Evolutionary conservation across 2,888 invertebrate species (phyloP).

Genomic region (Thereva nobilitata): DNA sequence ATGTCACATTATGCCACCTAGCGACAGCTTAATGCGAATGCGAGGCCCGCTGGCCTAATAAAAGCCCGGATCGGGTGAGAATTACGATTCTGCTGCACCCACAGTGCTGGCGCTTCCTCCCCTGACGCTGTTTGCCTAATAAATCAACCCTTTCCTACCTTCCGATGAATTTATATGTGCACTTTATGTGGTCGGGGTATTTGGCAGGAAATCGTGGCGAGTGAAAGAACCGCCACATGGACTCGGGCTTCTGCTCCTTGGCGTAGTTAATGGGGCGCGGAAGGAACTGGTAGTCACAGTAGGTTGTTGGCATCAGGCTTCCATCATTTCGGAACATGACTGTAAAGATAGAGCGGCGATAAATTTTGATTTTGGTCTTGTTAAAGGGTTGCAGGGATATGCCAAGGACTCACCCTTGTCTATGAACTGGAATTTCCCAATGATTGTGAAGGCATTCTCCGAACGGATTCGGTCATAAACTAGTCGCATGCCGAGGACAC

Average conservation of each 20-base stretch:
- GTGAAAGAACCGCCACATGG: slow-evolving; percentile 77
- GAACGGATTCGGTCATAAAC: slow-evolving; percentile 30
- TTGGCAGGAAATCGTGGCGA: slow-evolving; percentile 95
- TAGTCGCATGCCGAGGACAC: slow-evolving; percentile 38
- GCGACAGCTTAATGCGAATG: too few species aligned
- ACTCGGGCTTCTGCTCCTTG: slow-evolving; percentile 54
- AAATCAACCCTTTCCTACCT: slow-evolving; percentile 61
- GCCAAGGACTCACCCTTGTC: slow-evolving; percentile 48
- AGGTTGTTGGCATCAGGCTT: slow-evolving; percentile 73
- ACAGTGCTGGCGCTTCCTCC: neutral
- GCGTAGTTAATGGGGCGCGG: slow-evolving; percentile 56
- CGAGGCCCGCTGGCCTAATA: too few species aligned
- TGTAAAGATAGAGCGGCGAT: slow-evolving; percentile 57
- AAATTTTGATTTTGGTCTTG: neutral
- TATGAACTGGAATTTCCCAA: slow-evolving; percentile 53
- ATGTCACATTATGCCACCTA: too few species aligned
- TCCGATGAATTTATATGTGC: slow-evolving; percentile 87
- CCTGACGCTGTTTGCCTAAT: slow-evolving; percentile 11
- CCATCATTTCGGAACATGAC: slow-evolving; percentile 83
- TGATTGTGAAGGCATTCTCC: slow-evolving; percentile 42
- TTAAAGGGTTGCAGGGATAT: neutral
- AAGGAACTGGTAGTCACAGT: slow-evolving; percentile 85
- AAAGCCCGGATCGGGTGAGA: too few species aligned
- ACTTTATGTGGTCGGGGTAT: slow-evolving; percentile 89
- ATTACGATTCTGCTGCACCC: neutral